A percentile compares a stretch with the other conserved stretches of the same genome.
Evolutionary conservation across 2,797 vertebrate species (phyloP).

Genomic region (Parambassis ranga): DNA sequence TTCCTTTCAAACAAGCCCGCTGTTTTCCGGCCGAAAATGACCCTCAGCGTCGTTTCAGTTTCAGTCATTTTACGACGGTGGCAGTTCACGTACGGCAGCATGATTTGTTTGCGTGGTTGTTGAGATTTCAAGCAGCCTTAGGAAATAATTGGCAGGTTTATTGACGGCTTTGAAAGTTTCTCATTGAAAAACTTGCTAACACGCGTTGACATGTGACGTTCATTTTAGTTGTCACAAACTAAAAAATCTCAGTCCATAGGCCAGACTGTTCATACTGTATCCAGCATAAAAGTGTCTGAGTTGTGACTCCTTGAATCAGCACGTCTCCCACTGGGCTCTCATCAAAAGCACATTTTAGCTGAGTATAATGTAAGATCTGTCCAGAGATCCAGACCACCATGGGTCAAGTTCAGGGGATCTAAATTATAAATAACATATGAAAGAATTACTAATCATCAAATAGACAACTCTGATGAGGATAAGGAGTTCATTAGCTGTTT

Average conservation of each 20-base stretch:
- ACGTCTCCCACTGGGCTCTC: constrained; percentile 5
- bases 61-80: constrained; percentile 66
- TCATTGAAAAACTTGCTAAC: too few species aligned
- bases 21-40: constrained; percentile 65
- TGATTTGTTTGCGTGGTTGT: too few species aligned
- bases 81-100: constrained; percentile 29
- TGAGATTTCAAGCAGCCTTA: too few species aligned
- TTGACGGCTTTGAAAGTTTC: too few species aligned
- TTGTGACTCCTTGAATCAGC: constrained; percentile 26
- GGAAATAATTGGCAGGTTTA: too few species aligned
- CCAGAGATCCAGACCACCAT: background rate
- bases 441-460: constrained; percentile 32
- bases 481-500: background rate
- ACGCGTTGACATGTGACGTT: too few species aligned
- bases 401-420: constrained; percentile 15
- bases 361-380: constrained; percentile 18
- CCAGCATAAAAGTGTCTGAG: too few species aligned
- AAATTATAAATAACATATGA: constrained; percentile 41
- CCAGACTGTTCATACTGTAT: too few species aligned
- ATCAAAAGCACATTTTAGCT: constrained; percentile 37
- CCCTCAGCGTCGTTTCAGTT: background rate
- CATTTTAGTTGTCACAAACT: too few species aligned
- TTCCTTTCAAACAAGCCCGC: constrained; percentile 81
- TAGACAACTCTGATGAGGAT: background rate
- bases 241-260: too few species aligned